These are phyloP conservation scores for Capreolus pygargus DNA, from an alignment of 2,113 vertebrate genomes.

Conservation along the genomic window DNA sequence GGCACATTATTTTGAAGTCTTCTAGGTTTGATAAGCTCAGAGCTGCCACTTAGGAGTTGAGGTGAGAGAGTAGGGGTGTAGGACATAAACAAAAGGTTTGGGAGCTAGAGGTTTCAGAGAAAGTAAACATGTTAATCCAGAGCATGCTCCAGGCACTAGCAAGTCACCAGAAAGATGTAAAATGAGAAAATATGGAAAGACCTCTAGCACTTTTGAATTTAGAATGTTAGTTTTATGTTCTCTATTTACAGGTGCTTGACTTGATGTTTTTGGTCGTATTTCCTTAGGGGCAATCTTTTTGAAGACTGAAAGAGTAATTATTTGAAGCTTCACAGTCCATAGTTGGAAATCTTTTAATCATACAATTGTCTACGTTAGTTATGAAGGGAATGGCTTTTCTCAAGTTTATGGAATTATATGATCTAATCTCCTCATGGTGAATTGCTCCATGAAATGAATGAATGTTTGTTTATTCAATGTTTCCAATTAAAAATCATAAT, in stretches of 20 bases:
- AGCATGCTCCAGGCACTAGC: background rate
- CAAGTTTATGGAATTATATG: background rate
- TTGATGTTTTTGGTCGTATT: background rate
- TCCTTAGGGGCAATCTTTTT: background rate
- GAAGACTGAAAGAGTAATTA: background rate
- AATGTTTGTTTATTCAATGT: background rate
- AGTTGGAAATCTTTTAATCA: background rate
- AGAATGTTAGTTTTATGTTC: background rate
- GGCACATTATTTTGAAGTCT: background rate
- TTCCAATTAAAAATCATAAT: background rate
- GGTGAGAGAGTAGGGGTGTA: accelerated
- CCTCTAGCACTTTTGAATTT: background rate
- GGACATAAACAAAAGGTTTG: background rate
- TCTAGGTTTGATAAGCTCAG: background rate
- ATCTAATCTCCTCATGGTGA: background rate
- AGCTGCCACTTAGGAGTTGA: background rate
- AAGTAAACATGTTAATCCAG: background rate
- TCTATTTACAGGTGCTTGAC: background rate
- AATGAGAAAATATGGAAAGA: background rate
- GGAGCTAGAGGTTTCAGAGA: background rate
- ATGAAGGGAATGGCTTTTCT: background rate
- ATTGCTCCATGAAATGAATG: background rate
- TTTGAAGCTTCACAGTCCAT: background rate
- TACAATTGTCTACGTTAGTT: background rate
- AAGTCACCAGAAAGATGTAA: background rate